Base-by-base conservation (phyloP, 2,797 vertebrate genomes). In the Hapalemur alaotrensis region DNA sequence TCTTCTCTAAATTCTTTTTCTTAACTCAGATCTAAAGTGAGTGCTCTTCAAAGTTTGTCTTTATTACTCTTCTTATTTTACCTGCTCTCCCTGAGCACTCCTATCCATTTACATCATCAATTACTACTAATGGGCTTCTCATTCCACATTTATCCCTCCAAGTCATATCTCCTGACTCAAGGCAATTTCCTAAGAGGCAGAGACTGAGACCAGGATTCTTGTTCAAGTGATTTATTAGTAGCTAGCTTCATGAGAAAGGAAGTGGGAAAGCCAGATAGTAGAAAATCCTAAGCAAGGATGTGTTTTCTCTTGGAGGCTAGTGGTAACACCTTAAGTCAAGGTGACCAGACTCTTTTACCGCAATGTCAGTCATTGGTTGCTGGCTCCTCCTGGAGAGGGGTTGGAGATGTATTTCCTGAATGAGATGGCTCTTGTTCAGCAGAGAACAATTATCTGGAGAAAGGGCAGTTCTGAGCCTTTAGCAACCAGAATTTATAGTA, bases 31-130 rank as follows among this genome's bases (percentile, higher is more conserved):
- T 38, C 41, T 22, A 92, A 89, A 85, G 25, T 11, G 25, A 85
- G 15, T 28, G 1, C 5, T 69, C 46, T 61, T 70, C 57, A 70
- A 43, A 76, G 9, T 72, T 43, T 75, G 41, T 83, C 41, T 73
- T 95, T 82, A 73, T 69, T 86, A 79, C 69, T 80, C 52, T 90
- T 92, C 43, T 78, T 35, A 85, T 69, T 93, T 41, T 79, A 78
- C 25, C 20, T 82, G 14, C 12, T 87, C 35, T 30, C 35, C 23
- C 50, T 81, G 11, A 59, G 41, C 7, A 13, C 52, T 32, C 28
- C 61, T 20, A 22, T 35, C 46, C 32, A 78, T 50, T 85, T 41
- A 69, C 69, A 89, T 78, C 25, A 82, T 48, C 32, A 48, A 17
- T 54, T 92, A 76, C n/a, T 38, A 67, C 32, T 38, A 23, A 61